These are phyloP conservation scores for Drosophila pruinosa DNA, from an alignment of 1,140 invertebrate species.

Conservation along the genomic window DNA sequence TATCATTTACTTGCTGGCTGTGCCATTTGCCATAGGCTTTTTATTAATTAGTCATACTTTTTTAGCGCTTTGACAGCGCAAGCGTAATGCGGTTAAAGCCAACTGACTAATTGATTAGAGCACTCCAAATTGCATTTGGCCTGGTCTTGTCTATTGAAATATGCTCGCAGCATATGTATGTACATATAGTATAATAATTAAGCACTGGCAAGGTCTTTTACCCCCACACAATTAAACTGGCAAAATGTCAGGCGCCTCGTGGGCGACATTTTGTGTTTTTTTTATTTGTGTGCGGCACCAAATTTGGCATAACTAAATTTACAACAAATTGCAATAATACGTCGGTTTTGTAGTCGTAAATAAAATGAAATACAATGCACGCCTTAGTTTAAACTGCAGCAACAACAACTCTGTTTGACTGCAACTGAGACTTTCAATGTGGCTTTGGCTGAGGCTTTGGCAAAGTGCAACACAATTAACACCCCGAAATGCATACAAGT, in stretches of 20 bases:
- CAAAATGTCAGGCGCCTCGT: slow-evolving; percentile 56
- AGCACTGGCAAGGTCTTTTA: slow-evolving; percentile 36
- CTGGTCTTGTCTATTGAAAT: neutral
- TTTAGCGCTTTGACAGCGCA: slow-evolving; percentile 53
- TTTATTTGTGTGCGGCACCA: slow-evolving; percentile 50
- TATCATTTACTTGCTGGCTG: neutral
- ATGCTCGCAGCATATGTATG: neutral
- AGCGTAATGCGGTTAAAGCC: slow-evolving; percentile 51
- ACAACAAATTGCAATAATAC: slow-evolving; percentile 76
- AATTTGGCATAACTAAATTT: slow-evolving; percentile 70
- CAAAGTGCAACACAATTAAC: slow-evolving; percentile 81
- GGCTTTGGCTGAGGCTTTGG: slow-evolving; percentile 34
- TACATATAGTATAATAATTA: neutral
- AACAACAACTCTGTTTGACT: slow-evolving; percentile 1
- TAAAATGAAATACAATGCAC: slow-evolving; percentile 66
- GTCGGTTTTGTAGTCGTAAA: slow-evolving; percentile 31
- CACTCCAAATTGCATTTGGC: slow-evolving; percentile 21
- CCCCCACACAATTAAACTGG: slow-evolving; percentile 8
- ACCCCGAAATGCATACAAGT: slow-evolving; percentile 71
- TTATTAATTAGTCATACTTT: slow-evolving; percentile 67
- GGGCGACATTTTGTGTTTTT: slow-evolving; percentile 52
- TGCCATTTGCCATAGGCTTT: slow-evolving; percentile 44
- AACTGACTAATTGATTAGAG: slow-evolving; percentile 38
- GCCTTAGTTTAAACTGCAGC: slow-evolving; percentile 52
- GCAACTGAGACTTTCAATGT: slow-evolving; percentile 3